Evolutionary conservation across 2,113 vertebrate genomes (phyloP).

Genomic region (Caracal caracal): DNA sequence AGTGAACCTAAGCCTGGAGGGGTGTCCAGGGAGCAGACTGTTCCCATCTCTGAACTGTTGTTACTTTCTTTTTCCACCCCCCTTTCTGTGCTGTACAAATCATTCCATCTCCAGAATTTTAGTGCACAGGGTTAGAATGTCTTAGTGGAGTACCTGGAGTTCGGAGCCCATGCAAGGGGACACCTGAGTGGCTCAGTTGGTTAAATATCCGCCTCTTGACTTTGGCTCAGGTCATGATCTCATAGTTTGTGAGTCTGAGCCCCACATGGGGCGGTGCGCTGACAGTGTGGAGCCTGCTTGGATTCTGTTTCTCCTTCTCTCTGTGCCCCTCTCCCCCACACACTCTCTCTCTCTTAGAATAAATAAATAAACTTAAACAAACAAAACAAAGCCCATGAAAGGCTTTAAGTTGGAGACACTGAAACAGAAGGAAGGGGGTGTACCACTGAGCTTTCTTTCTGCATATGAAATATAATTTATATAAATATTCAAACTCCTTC

Average conservation of each 20-base stretch:
- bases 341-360: no score
- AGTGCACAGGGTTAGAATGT: neutral
- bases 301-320: no score
- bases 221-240: no score
- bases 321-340: no score
- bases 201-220: no score
- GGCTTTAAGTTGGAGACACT: neutral
- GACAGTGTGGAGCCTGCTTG: no score
- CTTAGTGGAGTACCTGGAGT: neutral
- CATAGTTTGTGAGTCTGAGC: no score
- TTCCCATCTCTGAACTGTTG: constrained; percentile 25
- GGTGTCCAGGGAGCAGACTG: constrained; percentile 15
- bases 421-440: neutral
- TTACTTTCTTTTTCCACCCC: neutral
- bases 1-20: neutral
- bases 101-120: neutral
- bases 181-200: no score
- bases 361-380: no score
- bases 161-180: neutral
- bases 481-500: neutral
- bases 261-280: no score
- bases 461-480: neutral
- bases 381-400: neutral
- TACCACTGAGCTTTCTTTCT: neutral
- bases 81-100: neutral